phyloP scores from a whole-genome alignment of 1,140 invertebrate genomes.

The Forficula auricularia region DNA sequence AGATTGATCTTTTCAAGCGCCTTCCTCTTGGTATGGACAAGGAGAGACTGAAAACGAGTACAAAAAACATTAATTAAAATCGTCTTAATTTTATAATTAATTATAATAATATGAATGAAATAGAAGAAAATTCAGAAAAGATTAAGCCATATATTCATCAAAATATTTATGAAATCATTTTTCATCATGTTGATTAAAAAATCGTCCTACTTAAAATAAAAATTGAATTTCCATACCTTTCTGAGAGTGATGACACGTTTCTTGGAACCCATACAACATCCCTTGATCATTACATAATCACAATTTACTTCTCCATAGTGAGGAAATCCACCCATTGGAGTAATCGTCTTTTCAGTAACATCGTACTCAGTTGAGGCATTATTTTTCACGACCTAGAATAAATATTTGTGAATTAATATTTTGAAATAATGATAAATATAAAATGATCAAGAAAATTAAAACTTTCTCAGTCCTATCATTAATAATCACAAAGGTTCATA shows the following conservation, averaged over 20 bases:
- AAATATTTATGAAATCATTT: conserved; percentile 8
- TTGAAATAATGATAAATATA: too few species aligned
- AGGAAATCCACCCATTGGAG: conserved; percentile 99
- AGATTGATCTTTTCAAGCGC: conserved; percentile 96
- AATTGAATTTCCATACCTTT: conserved; percentile 47
- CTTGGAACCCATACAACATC: conserved; percentile 93
- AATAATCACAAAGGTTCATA: background rate
- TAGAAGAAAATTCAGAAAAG: background rate
- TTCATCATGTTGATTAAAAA: conserved; percentile 2
- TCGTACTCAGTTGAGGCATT: conserved; percentile 98
- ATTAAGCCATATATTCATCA: conserved; percentile 9
- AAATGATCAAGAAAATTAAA: too few species aligned
- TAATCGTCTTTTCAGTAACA: conserved; percentile 95
- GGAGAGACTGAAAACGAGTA: conserved; percentile 54
- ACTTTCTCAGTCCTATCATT: too few species aligned
- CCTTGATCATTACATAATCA: conserved; percentile 97
- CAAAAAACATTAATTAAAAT: conserved; percentile 2
- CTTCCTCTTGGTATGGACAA: conserved; percentile 86
- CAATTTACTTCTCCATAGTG: conserved; percentile 99
- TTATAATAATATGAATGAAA: too few species aligned
- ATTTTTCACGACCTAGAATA: conserved; percentile 74
- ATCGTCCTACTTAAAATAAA: conserved; percentile 6
- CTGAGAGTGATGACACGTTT: conserved; percentile 96
- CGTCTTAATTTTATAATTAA: too few species aligned
- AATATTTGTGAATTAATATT: too few species aligned